Evolutionary conservation across 2,888 invertebrate genomes (phyloP), one percentile per base, ranked within the genome.

Genomic region (Bombylius major): DNA sequence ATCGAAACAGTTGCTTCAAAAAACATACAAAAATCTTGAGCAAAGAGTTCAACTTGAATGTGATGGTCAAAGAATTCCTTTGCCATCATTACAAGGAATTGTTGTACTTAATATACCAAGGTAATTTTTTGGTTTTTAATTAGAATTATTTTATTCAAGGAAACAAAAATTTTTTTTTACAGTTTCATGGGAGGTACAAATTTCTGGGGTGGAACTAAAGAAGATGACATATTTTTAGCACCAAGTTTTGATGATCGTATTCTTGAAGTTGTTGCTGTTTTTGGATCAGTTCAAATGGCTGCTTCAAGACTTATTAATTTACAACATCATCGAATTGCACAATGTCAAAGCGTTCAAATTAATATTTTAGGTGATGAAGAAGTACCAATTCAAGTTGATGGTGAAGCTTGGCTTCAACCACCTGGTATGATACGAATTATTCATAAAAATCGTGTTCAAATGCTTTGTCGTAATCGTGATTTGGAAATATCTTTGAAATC

Each of bases 131-230:
- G 9, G 14, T 12, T 53, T 47, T 23, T 13, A 45, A 14, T 11
- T 42, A 11, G 45, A 47, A 42, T 7, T 33, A 34, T 46, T 57
- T 36, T 5, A 33, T 50, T 39, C 11, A 4, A 11, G 2, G 11
- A 5, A 4, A 42, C 11, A 4, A 11, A 42, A 11, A 36, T 36
- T 36, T 36, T 7, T n/a, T 36, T 36, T 36, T 36, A 11, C 5
- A 42, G 95, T 66, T 97, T 97, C 73, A 95, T 96, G 88, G 97
- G 97, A 6, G 98, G 98, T 50, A 94, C 95, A 39, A 97, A 97
- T 75, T 98, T 98, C 73, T 98, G 98, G 98, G 97, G 97, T 53
- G 91, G 91, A 6, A 86, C 86, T 4, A 88, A 93, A 68, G 91
- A 89, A 64, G 93, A 92, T 64, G 94, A 94, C 67, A 80, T 90